These are phyloP conservation scores for Ophioninae sp. DNA, from an alignment of 2,888 invertebrate genomes.

Conservation along the genomic window DNA sequence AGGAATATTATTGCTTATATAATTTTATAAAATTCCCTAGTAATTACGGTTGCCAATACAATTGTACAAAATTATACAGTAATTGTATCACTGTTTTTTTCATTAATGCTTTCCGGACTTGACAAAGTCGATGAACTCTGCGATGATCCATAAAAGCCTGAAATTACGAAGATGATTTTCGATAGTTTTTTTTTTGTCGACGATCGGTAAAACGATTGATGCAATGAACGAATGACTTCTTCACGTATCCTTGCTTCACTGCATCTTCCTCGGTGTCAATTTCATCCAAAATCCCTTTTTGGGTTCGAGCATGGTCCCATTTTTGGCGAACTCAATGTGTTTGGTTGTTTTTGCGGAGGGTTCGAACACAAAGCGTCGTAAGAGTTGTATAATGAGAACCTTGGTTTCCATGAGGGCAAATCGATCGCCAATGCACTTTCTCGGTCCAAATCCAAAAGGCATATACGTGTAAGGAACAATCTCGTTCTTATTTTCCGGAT, in stretches of 20 bases:
- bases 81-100: too few relatives aligned
- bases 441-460: slow-evolving; percentile 72
- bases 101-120: too few relatives aligned
- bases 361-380: slow-evolving; percentile 55
- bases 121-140: too few relatives aligned
- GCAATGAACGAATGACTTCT: too few relatives aligned
- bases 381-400: slow-evolving; percentile 52
- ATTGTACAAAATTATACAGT: too few relatives aligned
- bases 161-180: too few relatives aligned
- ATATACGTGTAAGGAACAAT: slow-evolving; percentile 69
- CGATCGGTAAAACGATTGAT: too few relatives aligned
- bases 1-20: too few relatives aligned
- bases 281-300: slow-evolving; percentile 61
- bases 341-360: slow-evolving; percentile 78
- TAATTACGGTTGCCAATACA: too few relatives aligned
- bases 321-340: slow-evolving; percentile 70
- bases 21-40: too few relatives aligned
- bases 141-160: too few relatives aligned
- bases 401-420: slow-evolving; percentile 63
- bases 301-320: slow-evolving; percentile 41
- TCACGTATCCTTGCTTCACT: background rate
- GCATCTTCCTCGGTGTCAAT: slow-evolving; percentile 42
- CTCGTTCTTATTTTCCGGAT: slow-evolving; percentile 56
- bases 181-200: too few relatives aligned
- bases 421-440: slow-evolving; percentile 62